These are phyloP conservation scores for Hippocampus guttulatus DNA, from an alignment of 2,113 vertebrate genomes.

Conservation along the genomic window DNA sequence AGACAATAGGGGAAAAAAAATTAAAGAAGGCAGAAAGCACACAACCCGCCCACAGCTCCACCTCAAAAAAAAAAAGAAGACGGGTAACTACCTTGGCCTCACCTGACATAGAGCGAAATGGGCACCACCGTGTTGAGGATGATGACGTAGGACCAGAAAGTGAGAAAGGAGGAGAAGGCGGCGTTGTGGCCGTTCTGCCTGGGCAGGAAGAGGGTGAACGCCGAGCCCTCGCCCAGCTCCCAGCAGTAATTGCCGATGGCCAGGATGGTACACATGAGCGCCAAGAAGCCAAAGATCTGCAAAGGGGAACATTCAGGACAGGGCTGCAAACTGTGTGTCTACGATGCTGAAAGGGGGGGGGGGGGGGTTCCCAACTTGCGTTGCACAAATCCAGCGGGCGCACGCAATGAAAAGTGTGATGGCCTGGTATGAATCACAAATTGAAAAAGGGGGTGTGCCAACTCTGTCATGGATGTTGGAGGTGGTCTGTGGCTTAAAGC, in stretches of 20 bases:
- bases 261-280: conserved; percentile 82
- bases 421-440: too few species aligned
- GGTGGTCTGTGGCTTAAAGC: too few species aligned
- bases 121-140: conserved; percentile 97
- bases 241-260: conserved; percentile 87
- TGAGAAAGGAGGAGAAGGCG: conserved; percentile 77
- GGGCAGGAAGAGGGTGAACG: conserved; percentile 83
- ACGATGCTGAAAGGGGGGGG: too few species aligned
- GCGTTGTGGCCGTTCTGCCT: conserved; percentile 70
- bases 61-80: neutral
- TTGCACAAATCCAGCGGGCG: too few species aligned
- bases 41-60: too few species aligned
- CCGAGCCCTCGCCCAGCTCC: conserved; percentile 77
- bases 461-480: too few species aligned
- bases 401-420: too few species aligned
- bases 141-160: conserved; percentile 97
- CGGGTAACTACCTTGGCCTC: neutral
- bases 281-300: conserved; percentile 88
- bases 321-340: too few species aligned
- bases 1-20: too few species aligned
- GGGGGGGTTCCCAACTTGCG: too few species aligned
- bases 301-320: neutral
- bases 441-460: too few species aligned
- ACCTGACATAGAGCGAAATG: conserved; percentile 96
- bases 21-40: too few species aligned